A percentile compares a stretch with the other conserved stretches of the same genome.
phyloP scores from a whole-genome alignment of 1,140 invertebrate genomes.

The Pseudoatta argentina region DNA sequence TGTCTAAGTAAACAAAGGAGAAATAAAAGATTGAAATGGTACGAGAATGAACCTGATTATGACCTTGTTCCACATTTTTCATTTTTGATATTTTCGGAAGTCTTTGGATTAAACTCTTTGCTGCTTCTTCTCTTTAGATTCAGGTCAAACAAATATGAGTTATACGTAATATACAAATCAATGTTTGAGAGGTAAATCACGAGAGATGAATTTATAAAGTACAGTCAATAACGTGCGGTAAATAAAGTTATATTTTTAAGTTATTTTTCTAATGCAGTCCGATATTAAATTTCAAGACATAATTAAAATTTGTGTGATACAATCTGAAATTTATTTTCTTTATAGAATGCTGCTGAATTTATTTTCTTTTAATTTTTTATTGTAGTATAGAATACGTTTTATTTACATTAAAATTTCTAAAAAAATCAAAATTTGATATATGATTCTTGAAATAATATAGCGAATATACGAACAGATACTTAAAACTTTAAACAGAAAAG shows the following conservation, averaged over 20 bases:
- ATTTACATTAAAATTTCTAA: constrained; percentile 14
- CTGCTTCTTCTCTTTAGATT: background rate
- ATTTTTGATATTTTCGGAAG: background rate
- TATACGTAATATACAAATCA: background rate
- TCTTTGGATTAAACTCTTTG: background rate
- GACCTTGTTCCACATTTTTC: constrained; percentile 1
- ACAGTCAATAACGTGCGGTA: background rate
- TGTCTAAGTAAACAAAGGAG: constrained; percentile 63
- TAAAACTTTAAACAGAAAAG: background rate
- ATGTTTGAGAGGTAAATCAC: constrained; percentile 22
- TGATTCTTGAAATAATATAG: background rate
- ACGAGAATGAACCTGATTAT: constrained; percentile 52
- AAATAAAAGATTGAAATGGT: constrained; percentile 71
- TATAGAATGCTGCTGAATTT: background rate
- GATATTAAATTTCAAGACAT: constrained; percentile 13
- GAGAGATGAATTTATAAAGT: constrained; percentile 22
- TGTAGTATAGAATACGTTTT: background rate
- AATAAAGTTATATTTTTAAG: constrained; percentile 10
- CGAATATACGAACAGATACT: background rate
- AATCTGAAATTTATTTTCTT: background rate
- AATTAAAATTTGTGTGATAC: background rate
- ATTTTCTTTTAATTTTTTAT: background rate
- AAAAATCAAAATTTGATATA: background rate
- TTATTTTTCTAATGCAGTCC: constrained; percentile 8
- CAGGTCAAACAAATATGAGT: background rate